phyloP scores from a whole-genome alignment of 1,140 invertebrate species.

The Aradophagus sp. region DNA sequence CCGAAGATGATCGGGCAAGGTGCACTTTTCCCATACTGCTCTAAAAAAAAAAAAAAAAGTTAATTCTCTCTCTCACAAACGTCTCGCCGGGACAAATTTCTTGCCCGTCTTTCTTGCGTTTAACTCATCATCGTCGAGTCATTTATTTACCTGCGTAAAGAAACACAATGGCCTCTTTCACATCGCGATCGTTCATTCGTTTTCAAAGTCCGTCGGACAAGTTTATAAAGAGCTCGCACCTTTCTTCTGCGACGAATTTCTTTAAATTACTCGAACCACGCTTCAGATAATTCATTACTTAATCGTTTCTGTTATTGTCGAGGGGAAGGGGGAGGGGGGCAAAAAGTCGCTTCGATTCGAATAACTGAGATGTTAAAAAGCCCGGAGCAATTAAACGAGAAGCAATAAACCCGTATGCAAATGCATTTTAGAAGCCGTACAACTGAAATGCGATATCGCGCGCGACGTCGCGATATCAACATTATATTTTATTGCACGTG shows the following conservation, averaged over 20 bases:
- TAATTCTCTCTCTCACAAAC: conserved; percentile 15
- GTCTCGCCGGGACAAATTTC: conserved; percentile 20
- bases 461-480: conserved; percentile 12
- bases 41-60: no score
- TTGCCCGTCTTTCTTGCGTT: conserved; percentile 11
- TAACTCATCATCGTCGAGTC: conserved; percentile 43
- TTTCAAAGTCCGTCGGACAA: conserved; percentile 25
- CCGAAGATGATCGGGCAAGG: no score
- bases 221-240: conserved; percentile 28
- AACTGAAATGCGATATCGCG: conserved; percentile 36
- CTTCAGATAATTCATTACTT: conserved; percentile 38
- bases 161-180: conserved; percentile 30
- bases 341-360: conserved; percentile 32
- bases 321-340: no score
- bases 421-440: conserved; percentile 28
- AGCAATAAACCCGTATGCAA: conserved; percentile 34
- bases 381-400: conserved; percentile 31
- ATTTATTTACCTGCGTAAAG: conserved; percentile 40
- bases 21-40: no score
- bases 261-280: conserved; percentile 17
- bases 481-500: conserved; percentile 29
- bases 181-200: conserved; percentile 33
- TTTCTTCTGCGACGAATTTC: conserved; percentile 20
- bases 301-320: conserved; percentile 44
- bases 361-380: no score